phyloP scores from a whole-genome alignment of 2,113 vertebrate genomes.

The Oenanthe oenanthe region DNA sequence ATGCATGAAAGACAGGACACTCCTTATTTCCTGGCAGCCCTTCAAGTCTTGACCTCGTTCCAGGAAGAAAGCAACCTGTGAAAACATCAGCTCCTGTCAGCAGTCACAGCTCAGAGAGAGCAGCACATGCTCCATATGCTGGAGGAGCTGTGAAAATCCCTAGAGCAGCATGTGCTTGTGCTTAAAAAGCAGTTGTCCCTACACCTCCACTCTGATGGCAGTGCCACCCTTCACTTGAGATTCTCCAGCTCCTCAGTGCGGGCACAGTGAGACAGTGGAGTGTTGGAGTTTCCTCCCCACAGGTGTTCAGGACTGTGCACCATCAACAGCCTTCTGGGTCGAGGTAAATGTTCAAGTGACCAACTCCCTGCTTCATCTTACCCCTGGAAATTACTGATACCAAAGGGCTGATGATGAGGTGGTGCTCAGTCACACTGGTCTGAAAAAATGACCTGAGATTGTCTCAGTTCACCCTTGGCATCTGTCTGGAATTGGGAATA shows the following conservation, averaged over 20 bases:
- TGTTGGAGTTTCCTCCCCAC: background rate
- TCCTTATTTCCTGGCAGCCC: background rate
- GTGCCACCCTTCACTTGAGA: background rate
- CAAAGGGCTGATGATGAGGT: background rate
- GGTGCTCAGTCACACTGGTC: background rate
- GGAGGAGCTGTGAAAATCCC: background rate
- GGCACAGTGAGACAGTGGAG: background rate
- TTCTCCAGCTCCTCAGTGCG: background rate
- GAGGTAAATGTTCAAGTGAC: background rate
- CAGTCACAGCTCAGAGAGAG: background rate
- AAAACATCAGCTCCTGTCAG: slow-evolving; percentile 32
- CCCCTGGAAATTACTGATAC: background rate
- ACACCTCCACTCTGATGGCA: background rate
- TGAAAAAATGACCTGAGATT: background rate
- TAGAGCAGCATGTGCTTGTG: background rate
- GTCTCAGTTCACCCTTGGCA: background rate
- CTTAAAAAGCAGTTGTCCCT: background rate
- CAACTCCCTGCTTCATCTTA: background rate
- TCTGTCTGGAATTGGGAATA: background rate
- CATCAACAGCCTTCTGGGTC: background rate
- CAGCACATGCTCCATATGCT: background rate
- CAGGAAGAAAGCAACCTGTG: slow-evolving; percentile 21
- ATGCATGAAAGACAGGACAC: background rate
- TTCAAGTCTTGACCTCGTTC: background rate
- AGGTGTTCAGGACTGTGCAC: background rate